Base-by-base conservation (phyloP, 2,888 invertebrate genomes). In the Margaritifera margaritifera region DNA sequence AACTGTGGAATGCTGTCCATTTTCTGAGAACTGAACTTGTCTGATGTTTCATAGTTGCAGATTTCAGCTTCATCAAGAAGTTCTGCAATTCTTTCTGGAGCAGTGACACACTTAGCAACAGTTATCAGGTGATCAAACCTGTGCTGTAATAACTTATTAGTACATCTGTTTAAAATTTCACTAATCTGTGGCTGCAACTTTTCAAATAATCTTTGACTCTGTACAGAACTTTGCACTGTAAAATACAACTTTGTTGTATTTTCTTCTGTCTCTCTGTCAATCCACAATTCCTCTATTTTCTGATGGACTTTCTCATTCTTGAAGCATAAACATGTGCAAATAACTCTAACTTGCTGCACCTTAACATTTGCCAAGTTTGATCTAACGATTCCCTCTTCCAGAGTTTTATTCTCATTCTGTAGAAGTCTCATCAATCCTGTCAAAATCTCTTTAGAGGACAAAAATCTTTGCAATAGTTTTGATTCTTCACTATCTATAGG, bases 1-100 rank as follows among this genome's bases (percentile, higher is more conserved):
- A 71, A 66, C 25, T 58, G 52, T 31, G 79, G 79, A 42, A 78
- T 68, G 4, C 67, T 42, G 11, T 56, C 60, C 8, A 8, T 31
- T 11, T 18, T 19, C 5, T 52, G 8, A 18, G 8, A 31, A 31
- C 31, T 31, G 31, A 31, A 31, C 8, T 55, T 42, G 11, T 20
- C 15, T 20, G 60, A 22, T 6, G 27, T 20, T 15, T 65, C 60
- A 42, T 65, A 68, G 15, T 52, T 31, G 6, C 55, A n/a, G n/a
- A 72, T 66, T 4, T 22, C 11, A 11, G 27, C 11, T 6, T 42
- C 25, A 51, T 72, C 72, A 0, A 72, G 53, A 53, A 55, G 52
- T 52, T 59, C 59, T 24, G 25, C n/a, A 27, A 68, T 64, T 51
- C 1, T 53, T 0, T 42, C 5, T 24, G 60, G 64, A 18, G 52